Conservation (phyloP, 2,113 vertebrate species). For the Ammodytes dubius region DNA sequence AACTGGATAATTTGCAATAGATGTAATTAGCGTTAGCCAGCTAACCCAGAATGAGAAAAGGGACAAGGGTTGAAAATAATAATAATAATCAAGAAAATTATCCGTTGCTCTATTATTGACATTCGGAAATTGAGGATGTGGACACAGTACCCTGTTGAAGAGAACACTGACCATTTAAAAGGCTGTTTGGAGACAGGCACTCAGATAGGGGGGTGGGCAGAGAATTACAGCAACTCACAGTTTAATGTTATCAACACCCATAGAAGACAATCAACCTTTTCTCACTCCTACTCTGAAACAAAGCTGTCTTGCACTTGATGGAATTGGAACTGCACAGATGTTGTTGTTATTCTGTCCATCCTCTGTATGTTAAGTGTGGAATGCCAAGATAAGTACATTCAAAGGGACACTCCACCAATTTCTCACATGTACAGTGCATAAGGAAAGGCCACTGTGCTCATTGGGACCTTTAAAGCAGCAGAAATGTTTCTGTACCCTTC, state of each 20-base stretch:
- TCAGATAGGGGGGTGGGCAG: background rate
- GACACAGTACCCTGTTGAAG: constrained; percentile 1
- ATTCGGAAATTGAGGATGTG: constrained; percentile 40
- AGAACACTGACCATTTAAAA: constrained; percentile 26
- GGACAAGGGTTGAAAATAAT: constrained; percentile 61
- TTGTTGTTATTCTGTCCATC: constrained; percentile 1
- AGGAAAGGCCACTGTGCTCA: too few species aligned
- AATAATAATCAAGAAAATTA: constrained; percentile 69
- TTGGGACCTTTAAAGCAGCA: too few species aligned
- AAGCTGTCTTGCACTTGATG: too few species aligned
- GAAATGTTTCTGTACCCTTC: too few species aligned
- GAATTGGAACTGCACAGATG: background rate
- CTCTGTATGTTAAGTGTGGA: background rate
- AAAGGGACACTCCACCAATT: background rate
- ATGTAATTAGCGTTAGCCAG: constrained; percentile 70
- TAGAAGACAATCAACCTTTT: background rate
- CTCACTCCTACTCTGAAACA: background rate
- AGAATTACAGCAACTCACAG: constrained; percentile 12
- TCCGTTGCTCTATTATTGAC: constrained; percentile 50
- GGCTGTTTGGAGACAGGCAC: background rate
- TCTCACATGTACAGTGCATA: too few species aligned
- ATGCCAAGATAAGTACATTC: background rate
- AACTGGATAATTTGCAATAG: constrained; percentile 66
- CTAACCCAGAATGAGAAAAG: constrained; percentile 59
- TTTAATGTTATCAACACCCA: background rate